Evolutionary conservation across 1,140 invertebrate genomes (phyloP).

Genomic region (Coenobita brevimanus): DNA sequence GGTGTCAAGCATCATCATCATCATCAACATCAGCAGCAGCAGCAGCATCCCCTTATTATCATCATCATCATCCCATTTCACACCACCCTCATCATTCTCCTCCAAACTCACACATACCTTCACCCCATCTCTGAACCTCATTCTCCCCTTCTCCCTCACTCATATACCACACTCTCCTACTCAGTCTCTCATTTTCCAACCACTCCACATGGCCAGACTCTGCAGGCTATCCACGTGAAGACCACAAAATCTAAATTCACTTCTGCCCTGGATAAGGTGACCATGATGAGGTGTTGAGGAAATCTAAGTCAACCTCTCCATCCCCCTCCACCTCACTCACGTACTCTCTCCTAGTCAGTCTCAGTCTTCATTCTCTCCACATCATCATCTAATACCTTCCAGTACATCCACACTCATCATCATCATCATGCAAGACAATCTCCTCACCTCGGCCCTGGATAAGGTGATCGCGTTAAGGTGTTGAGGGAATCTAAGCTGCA

Average conservation of each 20-base stretch:
- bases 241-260: slow-evolving; percentile 1
- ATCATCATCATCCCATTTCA: too few relatives aligned
- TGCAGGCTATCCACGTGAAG: not conserved
- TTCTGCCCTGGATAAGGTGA: slow-evolving; percentile 79
- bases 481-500: slow-evolving; percentile 95
- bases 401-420: slow-evolving; percentile 7
- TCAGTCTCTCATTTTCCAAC: too few relatives aligned
- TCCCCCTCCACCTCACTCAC: slow-evolving; percentile 77
- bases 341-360: too few relatives aligned
- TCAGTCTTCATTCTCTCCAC: too few relatives aligned
- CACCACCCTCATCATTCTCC: too few relatives aligned
- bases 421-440: slow-evolving; percentile 27
- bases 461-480: slow-evolving; percentile 90
- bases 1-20: slow-evolving; percentile 14
- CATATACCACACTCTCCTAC: too few relatives aligned
- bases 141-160: too few relatives aligned
- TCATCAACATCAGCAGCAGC: too few relatives aligned
- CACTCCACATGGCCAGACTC: too few relatives aligned
- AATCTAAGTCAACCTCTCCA: slow-evolving; percentile 92
- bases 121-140: too few relatives aligned
- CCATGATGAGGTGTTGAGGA: slow-evolving; percentile 89
- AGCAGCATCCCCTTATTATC: too few relatives aligned
- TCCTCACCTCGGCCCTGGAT: slow-evolving; percentile 84
- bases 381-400: slow-evolving; percentile 33
- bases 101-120: too few relatives aligned